Percentiles rank a stretch among this genome's conserved stretches.
Conservation (phyloP, 2,797 vertebrate species). For the Lerista edwardsae region DNA sequence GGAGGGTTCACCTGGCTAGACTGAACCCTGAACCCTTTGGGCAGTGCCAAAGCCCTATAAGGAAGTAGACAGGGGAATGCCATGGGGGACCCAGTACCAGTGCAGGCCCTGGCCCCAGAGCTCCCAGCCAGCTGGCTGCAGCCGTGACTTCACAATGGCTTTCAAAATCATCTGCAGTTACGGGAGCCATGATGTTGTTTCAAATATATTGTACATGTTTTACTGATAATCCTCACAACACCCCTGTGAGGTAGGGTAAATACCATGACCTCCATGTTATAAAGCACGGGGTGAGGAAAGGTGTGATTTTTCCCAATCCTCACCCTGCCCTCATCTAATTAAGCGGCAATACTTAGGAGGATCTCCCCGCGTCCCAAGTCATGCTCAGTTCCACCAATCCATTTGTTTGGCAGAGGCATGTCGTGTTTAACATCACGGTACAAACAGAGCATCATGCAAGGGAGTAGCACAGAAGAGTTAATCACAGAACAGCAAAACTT, state of each 20-base stretch:
- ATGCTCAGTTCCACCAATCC: constrained; percentile 24
- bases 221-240: constrained; percentile 32
- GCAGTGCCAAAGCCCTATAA: too few species aligned
- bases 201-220: constrained; percentile 29
- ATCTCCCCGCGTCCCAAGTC: constrained; percentile 56
- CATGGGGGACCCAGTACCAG: too few species aligned
- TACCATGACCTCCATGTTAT: constrained; percentile 26
- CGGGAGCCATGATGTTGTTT: background rate
- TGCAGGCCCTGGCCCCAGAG: too few species aligned
- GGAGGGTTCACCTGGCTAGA: too few species aligned
- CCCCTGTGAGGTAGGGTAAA: background rate
- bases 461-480: constrained; percentile 60
- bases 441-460: constrained; percentile 67
- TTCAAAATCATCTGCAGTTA: background rate
- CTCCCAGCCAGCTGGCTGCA: too few species aligned
- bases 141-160: background rate
- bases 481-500: constrained; percentile 60
- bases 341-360: constrained; percentile 48
- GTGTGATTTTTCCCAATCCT: constrained; percentile 22
- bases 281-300: constrained; percentile 21
- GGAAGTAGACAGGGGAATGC: too few species aligned
- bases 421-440: constrained; percentile 46
- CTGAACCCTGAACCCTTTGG: too few species aligned
- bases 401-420: constrained; percentile 61
- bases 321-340: constrained; percentile 32